Base-by-base conservation (phyloP, 2,797 vertebrate species). In the Lutra lutra region DNA sequence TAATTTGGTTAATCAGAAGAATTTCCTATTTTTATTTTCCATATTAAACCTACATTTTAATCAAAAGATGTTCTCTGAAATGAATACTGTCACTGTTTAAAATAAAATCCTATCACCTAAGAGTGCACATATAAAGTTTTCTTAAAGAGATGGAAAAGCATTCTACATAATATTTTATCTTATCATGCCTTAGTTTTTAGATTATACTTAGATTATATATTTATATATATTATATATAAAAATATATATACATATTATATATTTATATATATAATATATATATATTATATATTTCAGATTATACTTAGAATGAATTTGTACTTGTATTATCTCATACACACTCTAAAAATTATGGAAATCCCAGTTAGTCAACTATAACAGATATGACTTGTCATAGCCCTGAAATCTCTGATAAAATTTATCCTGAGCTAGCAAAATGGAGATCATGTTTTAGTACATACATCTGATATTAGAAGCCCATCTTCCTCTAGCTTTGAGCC, bases 391-490 rank as follows among this genome's bases (percentile, higher is more conserved):
- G n/a, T 54, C 78, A 96, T 38, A 89, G 9, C 15, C 46, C 56
- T 94, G 51, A 89, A 93, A 94, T 91, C 12, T 1, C 25, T 84
- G 17, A 77, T 83, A 94, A 94, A 90, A 88, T 91, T 89, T 96
- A 51, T 73, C 56, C 51, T 89, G 82, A 77, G 46, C 21, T 93
- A 94, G 64, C n/a, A 85, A 91, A 5, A 91, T 68, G 27, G 40
- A 94, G 58, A 96, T 85, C 78, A 54, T 20, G 5, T 85, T 90
- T 95, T 54, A 86, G 40, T 60, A 73, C 18, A 40, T 87, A 68
- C 18, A 84, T 73, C 38, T 94, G 91, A 94, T 91, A 91, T 97
- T 56, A 77, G 80, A 96, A 89, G 27, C 25, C 27, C 21, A 40
- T 64, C 29, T 40, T 96, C 68, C 29, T 43, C 17, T 77, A 46